Conservation (phyloP, 2,888 invertebrate genomes). For the Apotomis capreana region DNA sequence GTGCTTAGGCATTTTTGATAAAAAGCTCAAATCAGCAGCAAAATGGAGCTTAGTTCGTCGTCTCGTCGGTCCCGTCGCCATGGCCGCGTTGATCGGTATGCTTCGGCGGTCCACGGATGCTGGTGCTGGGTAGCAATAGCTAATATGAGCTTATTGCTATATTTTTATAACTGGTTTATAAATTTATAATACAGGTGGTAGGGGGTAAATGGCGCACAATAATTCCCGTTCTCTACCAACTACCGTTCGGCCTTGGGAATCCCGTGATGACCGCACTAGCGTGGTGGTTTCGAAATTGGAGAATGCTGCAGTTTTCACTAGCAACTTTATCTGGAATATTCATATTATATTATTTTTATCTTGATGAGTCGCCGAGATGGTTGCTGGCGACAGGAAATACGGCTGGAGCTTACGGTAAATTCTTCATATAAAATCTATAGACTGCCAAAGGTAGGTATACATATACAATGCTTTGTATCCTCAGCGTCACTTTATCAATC, state of each 20-base stretch:
- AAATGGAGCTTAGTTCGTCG: too few species aligned
- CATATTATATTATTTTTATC: conserved; percentile 73
- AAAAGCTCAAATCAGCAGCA: too few species aligned
- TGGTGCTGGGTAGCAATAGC: too few species aligned
- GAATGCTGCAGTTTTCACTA: conserved; percentile 81
- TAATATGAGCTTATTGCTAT: too few species aligned
- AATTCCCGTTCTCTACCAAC: conserved; percentile 85
- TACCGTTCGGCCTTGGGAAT: conserved; percentile 85
- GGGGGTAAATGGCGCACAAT: conserved; percentile 85
- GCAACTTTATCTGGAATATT: conserved; percentile 79
- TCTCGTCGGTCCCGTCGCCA: too few species aligned
- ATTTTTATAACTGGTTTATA: too few species aligned
- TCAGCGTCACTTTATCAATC: too few species aligned
- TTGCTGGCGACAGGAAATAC: conserved; percentile 80
- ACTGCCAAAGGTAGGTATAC: too few species aligned
- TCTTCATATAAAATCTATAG: conserved; percentile 18
- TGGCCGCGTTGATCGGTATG: too few species aligned
- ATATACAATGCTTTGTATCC: too few species aligned
- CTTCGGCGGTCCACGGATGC: too few species aligned
- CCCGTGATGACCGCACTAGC: conserved; percentile 82
- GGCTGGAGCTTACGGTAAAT: conserved; percentile 74
- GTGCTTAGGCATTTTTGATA: too few species aligned
- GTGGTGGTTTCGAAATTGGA: conserved; percentile 85
- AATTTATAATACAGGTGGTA: conserved; percentile 66
- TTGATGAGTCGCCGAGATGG: conserved; percentile 87